Percentiles rank a stretch among this genome's conserved stretches.
Conservation (phyloP, 2,113 vertebrate genomes). For the Pitta sordida region DNA sequence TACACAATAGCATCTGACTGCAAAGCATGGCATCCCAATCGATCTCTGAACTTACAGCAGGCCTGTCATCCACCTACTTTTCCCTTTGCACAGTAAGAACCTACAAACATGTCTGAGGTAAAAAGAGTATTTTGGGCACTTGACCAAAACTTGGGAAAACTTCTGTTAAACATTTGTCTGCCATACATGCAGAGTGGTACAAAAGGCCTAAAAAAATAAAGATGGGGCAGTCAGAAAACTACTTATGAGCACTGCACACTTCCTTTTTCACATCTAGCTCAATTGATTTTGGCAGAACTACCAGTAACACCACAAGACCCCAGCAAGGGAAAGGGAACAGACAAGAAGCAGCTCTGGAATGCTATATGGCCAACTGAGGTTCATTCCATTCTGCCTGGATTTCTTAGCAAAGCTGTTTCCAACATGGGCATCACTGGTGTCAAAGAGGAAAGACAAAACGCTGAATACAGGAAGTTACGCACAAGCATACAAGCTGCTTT, state of each 20-base stretch:
- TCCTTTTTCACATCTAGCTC: background rate
- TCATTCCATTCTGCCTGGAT: background rate
- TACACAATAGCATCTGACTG: background rate
- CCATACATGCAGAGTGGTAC: fast-evolving
- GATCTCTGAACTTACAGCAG: background rate
- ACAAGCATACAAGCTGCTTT: background rate
- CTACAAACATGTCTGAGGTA: fast-evolving
- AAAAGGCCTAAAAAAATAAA: background rate
- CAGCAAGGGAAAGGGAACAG: background rate
- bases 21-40: fast-evolving
- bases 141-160: background rate
- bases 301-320: background rate
- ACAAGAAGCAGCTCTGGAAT: background rate
- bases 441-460: background rate
- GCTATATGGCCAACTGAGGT: background rate
- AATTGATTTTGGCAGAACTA: background rate
- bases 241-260: fast-evolving
- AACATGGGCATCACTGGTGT: fast-evolving
- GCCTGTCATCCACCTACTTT: background rate
- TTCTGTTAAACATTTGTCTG: background rate
- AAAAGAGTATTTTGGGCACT: background rate
- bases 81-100: background rate
- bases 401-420: background rate
- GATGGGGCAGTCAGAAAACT: background rate
- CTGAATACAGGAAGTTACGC: background rate